These are phyloP conservation scores for Leucoptera coffeella DNA, from an alignment of 2,888 invertebrate genomes.

Conservation along the genomic window DNA sequence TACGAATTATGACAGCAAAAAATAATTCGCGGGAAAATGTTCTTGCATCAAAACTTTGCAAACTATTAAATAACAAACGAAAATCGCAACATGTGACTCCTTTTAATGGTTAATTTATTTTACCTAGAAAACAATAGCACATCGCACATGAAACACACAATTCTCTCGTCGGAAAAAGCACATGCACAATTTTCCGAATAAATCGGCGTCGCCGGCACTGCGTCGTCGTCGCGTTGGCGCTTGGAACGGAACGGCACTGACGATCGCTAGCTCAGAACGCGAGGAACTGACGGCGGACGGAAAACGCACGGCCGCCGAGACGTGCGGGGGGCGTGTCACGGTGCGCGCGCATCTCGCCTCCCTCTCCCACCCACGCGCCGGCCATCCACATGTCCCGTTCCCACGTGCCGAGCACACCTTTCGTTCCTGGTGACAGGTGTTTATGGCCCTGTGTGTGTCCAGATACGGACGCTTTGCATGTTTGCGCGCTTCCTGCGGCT, in stretches of 20 bases:
- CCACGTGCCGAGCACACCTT: slow-evolving; percentile 43
- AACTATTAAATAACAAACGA: too few species aligned
- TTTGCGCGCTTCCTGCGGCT: slow-evolving; percentile 48
- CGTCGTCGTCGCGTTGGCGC: too few species aligned
- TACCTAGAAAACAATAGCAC: slow-evolving; percentile 54
- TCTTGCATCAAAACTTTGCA: too few species aligned
- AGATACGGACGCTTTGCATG: slow-evolving; percentile 19
- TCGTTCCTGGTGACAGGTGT: slow-evolving; percentile 50
- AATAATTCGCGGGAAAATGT: too few species aligned
- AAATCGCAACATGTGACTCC: too few species aligned
- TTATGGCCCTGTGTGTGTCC: slow-evolving; percentile 40
- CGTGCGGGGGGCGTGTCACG: slow-evolving; percentile 44
- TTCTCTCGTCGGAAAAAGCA: slow-evolving; percentile 48
- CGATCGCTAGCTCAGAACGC: slow-evolving; percentile 42
- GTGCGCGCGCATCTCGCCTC: slow-evolving; percentile 37
- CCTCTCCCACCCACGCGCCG: slow-evolving; percentile 18
- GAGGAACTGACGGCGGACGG: slow-evolving; percentile 44
- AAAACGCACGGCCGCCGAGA: slow-evolving; percentile 19
- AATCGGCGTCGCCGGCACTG: slow-evolving; percentile 46
- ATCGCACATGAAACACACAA: slow-evolving; percentile 51
- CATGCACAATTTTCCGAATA: slow-evolving; percentile 54
- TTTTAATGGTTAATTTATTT: too few species aligned
- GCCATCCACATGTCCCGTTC: slow-evolving; percentile 21
- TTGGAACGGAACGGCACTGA: slow-evolving; percentile 40
- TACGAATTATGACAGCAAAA: too few species aligned